These are phyloP conservation scores for Chionomys nivalis DNA, from an alignment of 2,113 vertebrate species.

Conservation along the genomic window DNA sequence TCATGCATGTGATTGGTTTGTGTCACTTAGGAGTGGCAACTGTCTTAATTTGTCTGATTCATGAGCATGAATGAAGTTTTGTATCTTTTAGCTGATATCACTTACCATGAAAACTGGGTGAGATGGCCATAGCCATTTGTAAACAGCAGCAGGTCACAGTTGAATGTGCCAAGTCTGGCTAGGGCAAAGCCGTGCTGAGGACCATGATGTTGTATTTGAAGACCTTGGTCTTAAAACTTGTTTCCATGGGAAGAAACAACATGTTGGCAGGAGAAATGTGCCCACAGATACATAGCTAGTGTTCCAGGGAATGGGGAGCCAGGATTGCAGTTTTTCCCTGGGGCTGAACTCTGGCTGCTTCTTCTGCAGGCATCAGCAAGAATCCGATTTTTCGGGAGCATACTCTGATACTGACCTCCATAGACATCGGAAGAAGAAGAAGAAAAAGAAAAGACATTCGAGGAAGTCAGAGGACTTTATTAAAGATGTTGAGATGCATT, in stretches of 20 bases:
- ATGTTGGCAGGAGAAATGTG: background rate
- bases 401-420: slow-evolving; percentile 85
- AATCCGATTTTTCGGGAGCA: slow-evolving; percentile 84
- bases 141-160: background rate
- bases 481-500: slow-evolving; percentile 62
- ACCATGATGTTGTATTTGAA: no score
- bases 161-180: rapidly evolving
- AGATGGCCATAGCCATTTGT: background rate
- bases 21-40: background rate
- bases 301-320: rapidly evolving
- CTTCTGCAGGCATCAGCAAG: slow-evolving; percentile 82
- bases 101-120: background rate
- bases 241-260: background rate
- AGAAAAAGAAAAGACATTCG: slow-evolving; percentile 87
- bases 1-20: background rate
- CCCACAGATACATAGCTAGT: no score
- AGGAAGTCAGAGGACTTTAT: slow-evolving; percentile 80
- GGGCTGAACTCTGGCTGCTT: slow-evolving; percentile 37
- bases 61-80: background rate
- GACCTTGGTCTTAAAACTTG: background rate
- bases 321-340: background rate
- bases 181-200: background rate
- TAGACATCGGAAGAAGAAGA: slow-evolving; percentile 92
- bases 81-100: background rate
- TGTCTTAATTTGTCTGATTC: background rate